These are phyloP conservation scores for Aphis gossypii DNA, from an alignment of 1,140 invertebrate genomes.

Conservation along the genomic window DNA sequence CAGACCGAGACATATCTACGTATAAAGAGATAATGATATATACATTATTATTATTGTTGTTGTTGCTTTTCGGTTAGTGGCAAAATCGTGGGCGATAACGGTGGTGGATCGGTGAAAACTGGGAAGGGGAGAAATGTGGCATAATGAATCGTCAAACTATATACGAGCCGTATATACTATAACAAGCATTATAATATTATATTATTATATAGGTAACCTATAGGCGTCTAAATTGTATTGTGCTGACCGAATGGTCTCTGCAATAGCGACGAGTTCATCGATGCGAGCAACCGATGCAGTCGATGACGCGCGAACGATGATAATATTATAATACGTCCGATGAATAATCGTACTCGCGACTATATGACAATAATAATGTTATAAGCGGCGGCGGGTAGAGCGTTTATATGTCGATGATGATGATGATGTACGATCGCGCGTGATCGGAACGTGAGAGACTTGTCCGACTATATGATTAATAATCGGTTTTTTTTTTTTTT, in stretches of 20 bases:
- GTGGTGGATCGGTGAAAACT: background rate
- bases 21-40: background rate
- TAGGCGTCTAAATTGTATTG: background rate
- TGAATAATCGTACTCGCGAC: background rate
- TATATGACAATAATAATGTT: background rate
- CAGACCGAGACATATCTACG: background rate
- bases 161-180: background rate
- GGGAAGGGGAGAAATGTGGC: background rate
- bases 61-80: background rate
- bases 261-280: background rate
- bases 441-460: background rate
- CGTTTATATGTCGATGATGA: background rate
- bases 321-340: background rate
- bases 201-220: background rate
- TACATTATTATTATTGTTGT: background rate
- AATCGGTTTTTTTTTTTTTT: background rate
- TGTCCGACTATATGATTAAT: background rate
- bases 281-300: background rate
- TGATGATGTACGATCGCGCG: background rate
- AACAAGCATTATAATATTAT: background rate
- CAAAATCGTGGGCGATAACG: background rate
- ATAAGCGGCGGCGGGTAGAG: background rate
- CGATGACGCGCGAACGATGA: background rate
- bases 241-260: background rate
- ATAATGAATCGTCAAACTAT: background rate